Evolutionary conservation across 2,113 vertebrate genomes (phyloP).

Genomic region (Pristiophorus japonicus): DNA sequence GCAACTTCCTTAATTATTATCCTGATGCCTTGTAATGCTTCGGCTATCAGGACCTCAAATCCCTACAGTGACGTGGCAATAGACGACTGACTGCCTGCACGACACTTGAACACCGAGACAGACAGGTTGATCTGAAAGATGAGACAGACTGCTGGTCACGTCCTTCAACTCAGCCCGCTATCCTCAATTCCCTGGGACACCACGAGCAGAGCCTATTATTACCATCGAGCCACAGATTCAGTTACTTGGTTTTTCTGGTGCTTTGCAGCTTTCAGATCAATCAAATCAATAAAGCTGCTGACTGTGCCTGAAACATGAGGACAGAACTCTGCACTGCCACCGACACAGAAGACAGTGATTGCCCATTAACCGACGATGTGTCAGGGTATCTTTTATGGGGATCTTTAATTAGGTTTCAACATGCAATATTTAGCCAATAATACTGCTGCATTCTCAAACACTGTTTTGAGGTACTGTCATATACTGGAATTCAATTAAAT

Average conservation of each 20-base stretch:
- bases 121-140: neutral
- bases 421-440: neutral
- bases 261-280: neutral
- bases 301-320: neutral
- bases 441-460: neutral
- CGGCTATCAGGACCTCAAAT: neutral
- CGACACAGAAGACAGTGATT: neutral
- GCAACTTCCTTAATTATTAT: neutral
- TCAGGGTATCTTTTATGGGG: neutral
- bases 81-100: neutral
- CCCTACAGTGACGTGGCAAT: no score
- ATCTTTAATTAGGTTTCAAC: neutral
- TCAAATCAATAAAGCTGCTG: constrained; percentile 4
- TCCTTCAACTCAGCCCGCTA: neutral
- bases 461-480: neutral
- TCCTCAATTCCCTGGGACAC: neutral
- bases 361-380: neutral
- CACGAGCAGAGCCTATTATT: neutral
- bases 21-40: neutral
- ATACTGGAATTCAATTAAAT: neutral
- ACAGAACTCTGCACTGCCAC: neutral
- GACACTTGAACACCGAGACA: neutral
- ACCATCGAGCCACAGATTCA: neutral
- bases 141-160: neutral
- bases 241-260: neutral